phyloP scores from a whole-genome alignment of 2,888 invertebrate genomes.

The Fragum fragum region DNA sequence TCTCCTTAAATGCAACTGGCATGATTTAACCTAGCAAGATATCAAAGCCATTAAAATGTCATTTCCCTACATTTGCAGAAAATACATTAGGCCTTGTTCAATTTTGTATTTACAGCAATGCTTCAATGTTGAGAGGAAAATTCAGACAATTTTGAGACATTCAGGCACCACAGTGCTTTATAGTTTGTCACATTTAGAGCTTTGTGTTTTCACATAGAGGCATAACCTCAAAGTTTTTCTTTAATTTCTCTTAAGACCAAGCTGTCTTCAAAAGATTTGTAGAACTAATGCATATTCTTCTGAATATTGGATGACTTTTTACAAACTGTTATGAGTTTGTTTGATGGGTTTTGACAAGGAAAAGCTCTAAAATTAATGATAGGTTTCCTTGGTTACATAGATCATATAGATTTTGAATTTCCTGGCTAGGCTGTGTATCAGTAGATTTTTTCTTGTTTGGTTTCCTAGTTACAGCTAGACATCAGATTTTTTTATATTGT shows the following conservation, averaged over 20 bases:
- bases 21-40: not conserved
- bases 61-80: not conserved
- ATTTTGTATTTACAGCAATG: not conserved
- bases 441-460: not conserved
- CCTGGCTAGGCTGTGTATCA: not conserved
- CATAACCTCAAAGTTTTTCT: no score
- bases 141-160: not conserved
- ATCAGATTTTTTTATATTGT: no score
- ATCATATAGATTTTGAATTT: not conserved
- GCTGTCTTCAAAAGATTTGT: not conserved
- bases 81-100: not conserved
- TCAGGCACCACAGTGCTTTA: not conserved
- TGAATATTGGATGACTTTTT: constrained; percentile 1
- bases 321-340: not conserved
- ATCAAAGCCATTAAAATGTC: not conserved
- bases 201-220: not conserved
- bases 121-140: not conserved
- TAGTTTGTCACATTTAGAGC: not conserved
- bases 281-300: not conserved
- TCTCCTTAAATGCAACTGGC: no score
- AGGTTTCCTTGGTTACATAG: constrained; percentile 3
- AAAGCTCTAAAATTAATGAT: not conserved
- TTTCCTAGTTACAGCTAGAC: no score
- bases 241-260: no score
- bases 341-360: constrained; percentile 2